phyloP scores from a whole-genome alignment of 2,888 invertebrate genomes.

The Cordilura impudica region DNA sequence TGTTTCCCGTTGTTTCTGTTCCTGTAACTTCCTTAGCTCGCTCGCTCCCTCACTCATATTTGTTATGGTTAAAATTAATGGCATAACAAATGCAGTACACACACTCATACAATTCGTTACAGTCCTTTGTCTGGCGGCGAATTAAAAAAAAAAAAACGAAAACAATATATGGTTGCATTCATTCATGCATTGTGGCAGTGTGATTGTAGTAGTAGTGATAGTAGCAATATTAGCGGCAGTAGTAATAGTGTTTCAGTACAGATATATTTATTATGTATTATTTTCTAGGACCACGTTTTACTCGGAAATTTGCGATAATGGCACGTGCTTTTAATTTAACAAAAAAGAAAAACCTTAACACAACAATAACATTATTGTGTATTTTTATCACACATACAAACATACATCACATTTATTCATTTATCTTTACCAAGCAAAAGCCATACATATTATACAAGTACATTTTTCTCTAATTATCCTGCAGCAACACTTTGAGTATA shows the following conservation, averaged over 20 bases:
- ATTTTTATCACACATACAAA: slow-evolving; percentile 29
- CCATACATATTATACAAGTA: not conserved
- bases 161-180: slow-evolving; percentile 24
- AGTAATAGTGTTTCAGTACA: not conserved
- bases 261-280: slow-evolving; percentile 42
- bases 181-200: slow-evolving; percentile 1
- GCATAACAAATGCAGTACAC: slow-evolving; percentile 54
- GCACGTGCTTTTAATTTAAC: slow-evolving; percentile 58
- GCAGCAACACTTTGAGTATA: not conserved
- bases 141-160: too few relatives aligned
- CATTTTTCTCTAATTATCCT: slow-evolving; percentile 36
- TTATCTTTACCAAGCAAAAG: not conserved
- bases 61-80: slow-evolving; percentile 57
- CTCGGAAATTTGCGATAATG: slow-evolving; percentile 62
- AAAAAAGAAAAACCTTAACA: slow-evolving; percentile 3
- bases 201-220: slow-evolving; percentile 8
- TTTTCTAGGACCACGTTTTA: slow-evolving; percentile 32
- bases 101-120: slow-evolving; percentile 36
- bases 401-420: not conserved
- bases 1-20: slow-evolving; percentile 17
- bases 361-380: not conserved
- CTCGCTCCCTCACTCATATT: slow-evolving; percentile 16
- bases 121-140: slow-evolving; percentile 33
- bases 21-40: slow-evolving; percentile 8
- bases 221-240: not conserved